phyloP scores from a whole-genome alignment of 2,797 vertebrate species.

The Poecilia picta region DNA sequence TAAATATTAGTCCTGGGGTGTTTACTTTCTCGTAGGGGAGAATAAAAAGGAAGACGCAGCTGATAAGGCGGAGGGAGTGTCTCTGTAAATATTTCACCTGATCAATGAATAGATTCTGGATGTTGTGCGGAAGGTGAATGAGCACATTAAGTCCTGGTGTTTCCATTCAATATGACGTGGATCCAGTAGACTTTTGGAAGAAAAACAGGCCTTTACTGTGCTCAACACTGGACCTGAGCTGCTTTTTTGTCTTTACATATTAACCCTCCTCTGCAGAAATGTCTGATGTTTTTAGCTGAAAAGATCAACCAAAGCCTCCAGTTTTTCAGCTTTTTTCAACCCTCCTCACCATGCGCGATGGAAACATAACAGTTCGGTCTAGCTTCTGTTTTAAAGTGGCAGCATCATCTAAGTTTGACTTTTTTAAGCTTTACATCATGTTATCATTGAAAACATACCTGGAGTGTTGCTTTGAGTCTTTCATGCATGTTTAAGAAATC shows the following conservation, averaged over 20 bases:
- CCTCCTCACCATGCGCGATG: background rate
- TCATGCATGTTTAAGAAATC: too few relatives aligned
- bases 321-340: background rate
- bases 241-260: too few relatives aligned
- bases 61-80: conserved; percentile 6
- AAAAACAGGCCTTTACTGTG: too few relatives aligned
- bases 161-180: too few relatives aligned
- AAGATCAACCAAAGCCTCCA: background rate
- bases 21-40: conserved; percentile 37
- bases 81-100: conserved; percentile 3
- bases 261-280: background rate
- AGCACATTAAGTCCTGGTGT: background rate
- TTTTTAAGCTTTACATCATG: too few relatives aligned
- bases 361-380: background rate
- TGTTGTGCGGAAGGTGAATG: background rate
- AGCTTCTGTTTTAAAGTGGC: too few relatives aligned
- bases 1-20: conserved; percentile 50
- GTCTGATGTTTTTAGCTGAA: background rate
- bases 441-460: too few relatives aligned
- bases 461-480: too few relatives aligned
- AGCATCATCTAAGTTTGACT: too few relatives aligned
- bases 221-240: too few relatives aligned
- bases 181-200: too few relatives aligned
- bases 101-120: background rate
- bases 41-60: background rate